A percentile compares a stretch with the other conserved stretches of the same genome.
Evolutionary conservation across 1,140 invertebrate species (phyloP).

Genomic region (Heliothis subflexa): DNA sequence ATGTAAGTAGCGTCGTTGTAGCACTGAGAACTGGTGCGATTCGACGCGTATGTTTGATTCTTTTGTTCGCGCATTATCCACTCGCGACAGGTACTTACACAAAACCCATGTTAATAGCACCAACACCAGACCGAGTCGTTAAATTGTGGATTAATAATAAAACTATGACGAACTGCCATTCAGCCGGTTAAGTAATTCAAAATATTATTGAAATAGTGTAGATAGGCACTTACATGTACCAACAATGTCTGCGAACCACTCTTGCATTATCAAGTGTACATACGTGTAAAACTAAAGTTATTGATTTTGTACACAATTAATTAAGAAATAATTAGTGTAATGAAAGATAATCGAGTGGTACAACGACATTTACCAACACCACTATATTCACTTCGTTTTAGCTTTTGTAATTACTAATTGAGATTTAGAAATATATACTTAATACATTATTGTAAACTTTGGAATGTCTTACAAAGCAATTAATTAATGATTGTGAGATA

Average conservation of each 20-base stretch:
- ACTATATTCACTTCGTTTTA: conserved; percentile 4
- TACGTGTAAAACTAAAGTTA: conserved; percentile 40
- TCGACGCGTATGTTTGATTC: conserved; percentile 80
- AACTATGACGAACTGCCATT: conserved; percentile 31
- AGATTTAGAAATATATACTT: conserved; percentile 6
- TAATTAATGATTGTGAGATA: neutral
- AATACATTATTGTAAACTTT: neutral
- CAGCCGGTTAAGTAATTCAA: neutral
- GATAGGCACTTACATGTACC: neutral
- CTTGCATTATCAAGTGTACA: conserved; percentile 29
- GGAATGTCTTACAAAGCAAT: neutral
- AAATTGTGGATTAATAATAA: conserved; percentile 66
- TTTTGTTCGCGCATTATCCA: conserved; percentile 79
- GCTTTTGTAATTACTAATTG: conserved; percentile 5
- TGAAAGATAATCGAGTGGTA: conserved; percentile 21
- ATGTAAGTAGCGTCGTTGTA: conserved; percentile 57
- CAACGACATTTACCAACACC: neutral
- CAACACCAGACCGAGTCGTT: conserved; percentile 53
- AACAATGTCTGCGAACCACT: neutral
- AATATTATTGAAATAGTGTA: neutral
- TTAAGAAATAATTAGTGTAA: conserved; percentile 50
- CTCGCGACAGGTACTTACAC: conserved; percentile 69
- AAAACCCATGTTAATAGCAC: conserved; percentile 74
- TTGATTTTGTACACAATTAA: conserved; percentile 45
- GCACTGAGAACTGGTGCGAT: conserved; percentile 75